Conservation (phyloP, 2,888 invertebrate species). For the Ypsolopha scabrella region DNA sequence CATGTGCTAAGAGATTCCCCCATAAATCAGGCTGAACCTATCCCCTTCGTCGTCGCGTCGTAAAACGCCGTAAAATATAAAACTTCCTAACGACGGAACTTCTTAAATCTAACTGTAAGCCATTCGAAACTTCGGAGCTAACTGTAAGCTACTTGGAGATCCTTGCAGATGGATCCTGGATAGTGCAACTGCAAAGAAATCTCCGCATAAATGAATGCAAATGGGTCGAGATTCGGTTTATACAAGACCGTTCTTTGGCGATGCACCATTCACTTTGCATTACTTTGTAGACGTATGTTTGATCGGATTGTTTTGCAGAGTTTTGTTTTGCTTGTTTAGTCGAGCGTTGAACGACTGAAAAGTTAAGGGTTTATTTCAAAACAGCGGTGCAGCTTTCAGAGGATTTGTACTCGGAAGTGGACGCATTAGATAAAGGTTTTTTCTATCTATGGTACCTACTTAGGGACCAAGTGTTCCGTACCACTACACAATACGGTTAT, state of each 20-base stretch:
- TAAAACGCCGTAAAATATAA: conserved; percentile 26
- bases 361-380: too few species aligned
- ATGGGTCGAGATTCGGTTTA: not conserved
- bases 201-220: conserved; percentile 2
- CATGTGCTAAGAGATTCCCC: conserved; percentile 10
- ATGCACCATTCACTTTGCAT: too few species aligned
- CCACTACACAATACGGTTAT: too few species aligned
- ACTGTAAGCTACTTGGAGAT: conserved; percentile 16
- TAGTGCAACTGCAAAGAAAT: conserved; percentile 1
- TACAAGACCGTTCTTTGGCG: not conserved
- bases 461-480: too few species aligned
- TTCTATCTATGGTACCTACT: too few species aligned
- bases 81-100: conserved; percentile 53
- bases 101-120: conserved; percentile 18
- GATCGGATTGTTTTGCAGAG: too few species aligned
- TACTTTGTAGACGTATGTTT: too few species aligned
- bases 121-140: conserved; percentile 31
- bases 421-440: too few species aligned
- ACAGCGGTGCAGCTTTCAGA: too few species aligned
- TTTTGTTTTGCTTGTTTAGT: too few species aligned
- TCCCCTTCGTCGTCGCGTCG: conserved; percentile 27
- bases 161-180: conserved; percentile 28
- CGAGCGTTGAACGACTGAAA: too few species aligned
- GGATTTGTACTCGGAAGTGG: too few species aligned
- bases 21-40: conserved; percentile 43